Evolutionary conservation across 2,113 vertebrate species (phyloP).

Genomic region (Pavo muticus): DNA sequence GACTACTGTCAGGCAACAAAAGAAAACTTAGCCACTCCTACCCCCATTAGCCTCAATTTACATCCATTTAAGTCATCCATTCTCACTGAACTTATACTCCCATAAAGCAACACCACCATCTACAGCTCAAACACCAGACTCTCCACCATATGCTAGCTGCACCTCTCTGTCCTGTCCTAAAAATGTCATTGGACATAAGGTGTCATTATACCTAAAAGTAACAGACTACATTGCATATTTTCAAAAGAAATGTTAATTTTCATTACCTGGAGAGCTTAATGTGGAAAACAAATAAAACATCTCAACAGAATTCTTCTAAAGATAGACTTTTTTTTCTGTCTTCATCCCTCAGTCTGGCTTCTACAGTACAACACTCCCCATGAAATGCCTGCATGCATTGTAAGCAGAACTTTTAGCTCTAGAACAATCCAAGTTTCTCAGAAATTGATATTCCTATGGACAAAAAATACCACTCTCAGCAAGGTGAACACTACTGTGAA

Average conservation of each 20-base stretch:
- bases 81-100: conserved; percentile 15
- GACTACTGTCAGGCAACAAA: not conserved
- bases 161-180: not conserved
- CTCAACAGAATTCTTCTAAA: not conserved
- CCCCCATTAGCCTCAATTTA: not conserved
- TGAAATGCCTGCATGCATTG: not conserved
- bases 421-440: not conserved
- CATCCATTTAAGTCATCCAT: not conserved
- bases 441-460: not conserved
- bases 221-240: too few relatives aligned
- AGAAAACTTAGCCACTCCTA: not conserved
- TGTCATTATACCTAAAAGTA: not conserved
- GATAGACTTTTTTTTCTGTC: not conserved
- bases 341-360: not conserved
- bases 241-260: too few relatives aligned
- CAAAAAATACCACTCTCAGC: not conserved
- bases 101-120: conserved; percentile 69
- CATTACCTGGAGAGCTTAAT: not conserved
- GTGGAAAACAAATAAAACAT: not conserved
- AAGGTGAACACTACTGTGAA: not conserved
- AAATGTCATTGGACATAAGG: not conserved
- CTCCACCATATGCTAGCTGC: not conserved
- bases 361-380: not conserved
- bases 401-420: not conserved
- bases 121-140: conserved; percentile 68